Evolutionary conservation across 1,140 invertebrate genomes (phyloP).

Genomic region (Drosophila lacteicornis): DNA sequence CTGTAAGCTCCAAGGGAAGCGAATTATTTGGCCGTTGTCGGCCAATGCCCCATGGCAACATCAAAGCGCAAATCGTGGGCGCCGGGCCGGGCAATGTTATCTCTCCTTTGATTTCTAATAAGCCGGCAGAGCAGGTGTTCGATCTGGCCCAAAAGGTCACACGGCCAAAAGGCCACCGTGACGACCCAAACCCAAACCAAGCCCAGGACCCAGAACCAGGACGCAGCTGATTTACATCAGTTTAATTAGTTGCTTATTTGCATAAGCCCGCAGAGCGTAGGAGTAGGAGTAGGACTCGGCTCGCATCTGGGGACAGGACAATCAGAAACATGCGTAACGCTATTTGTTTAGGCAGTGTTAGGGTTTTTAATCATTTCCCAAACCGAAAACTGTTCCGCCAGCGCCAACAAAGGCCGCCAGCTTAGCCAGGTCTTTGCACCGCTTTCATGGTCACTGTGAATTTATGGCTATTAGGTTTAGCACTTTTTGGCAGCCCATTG

Average conservation of each 20-base stretch:
- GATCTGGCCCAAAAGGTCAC: constrained; percentile 48
- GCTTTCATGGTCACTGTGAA: constrained; percentile 57
- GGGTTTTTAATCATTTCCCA: constrained; percentile 49
- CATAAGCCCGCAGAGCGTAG: constrained; percentile 45
- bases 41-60: constrained; percentile 35
- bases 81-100: constrained; percentile 24
- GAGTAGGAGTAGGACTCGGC: background rate
- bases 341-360: constrained; percentile 70
- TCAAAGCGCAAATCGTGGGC: constrained; percentile 41
- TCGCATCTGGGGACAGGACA: constrained; percentile 28
- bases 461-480: constrained; percentile 73
- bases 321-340: constrained; percentile 71
- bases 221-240: constrained; percentile 70
- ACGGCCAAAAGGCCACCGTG: constrained; percentile 25
- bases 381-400: constrained; percentile 32
- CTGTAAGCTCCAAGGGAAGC: constrained; percentile 20
- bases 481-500: constrained; percentile 58
- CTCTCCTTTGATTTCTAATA: constrained; percentile 43
- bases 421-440: constrained; percentile 38
- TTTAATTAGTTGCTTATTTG: constrained; percentile 78
- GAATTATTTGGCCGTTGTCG: constrained; percentile 35
- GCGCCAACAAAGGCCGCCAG: constrained; percentile 12
- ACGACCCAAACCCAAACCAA: background rate
- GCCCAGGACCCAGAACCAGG: constrained; percentile 5
- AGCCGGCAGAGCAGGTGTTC: constrained; percentile 52